Evolutionary conservation across 2,888 invertebrate genomes (phyloP).

Genomic region (Agrotis segetum): DNA sequence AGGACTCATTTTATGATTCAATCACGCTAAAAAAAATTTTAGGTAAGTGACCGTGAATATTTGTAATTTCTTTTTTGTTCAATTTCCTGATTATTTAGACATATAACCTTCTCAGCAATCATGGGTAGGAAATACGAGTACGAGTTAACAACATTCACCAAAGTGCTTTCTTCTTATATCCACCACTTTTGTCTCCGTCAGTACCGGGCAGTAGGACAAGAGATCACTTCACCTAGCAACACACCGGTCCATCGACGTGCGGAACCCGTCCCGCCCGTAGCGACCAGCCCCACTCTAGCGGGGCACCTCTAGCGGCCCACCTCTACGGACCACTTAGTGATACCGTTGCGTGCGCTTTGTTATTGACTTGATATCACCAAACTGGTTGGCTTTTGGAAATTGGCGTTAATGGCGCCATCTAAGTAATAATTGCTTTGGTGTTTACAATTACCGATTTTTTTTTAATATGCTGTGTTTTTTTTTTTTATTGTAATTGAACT

Average conservation of each 20-base stretch:
- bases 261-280: conserved; percentile 47
- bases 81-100: too few species aligned
- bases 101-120: too few species aligned
- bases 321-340: conserved; percentile 42
- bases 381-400: conserved; percentile 36
- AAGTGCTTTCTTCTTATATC: neutral
- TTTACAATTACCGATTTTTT: conserved; percentile 43
- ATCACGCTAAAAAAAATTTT: too few species aligned
- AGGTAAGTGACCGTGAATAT: too few species aligned
- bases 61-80: too few species aligned
- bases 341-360: conserved; percentile 55
- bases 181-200: conserved; percentile 14
- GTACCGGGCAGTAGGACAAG: conserved; percentile 68
- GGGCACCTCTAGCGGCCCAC: conserved; percentile 37
- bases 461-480: conserved; percentile 29
- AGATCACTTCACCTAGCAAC: conserved; percentile 68
- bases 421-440: conserved; percentile 24
- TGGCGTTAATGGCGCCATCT: conserved; percentile 32
- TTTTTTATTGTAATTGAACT: conserved; percentile 30
- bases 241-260: conserved; percentile 57
- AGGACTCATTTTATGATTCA: too few species aligned
- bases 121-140: too few species aligned
- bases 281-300: conserved; percentile 41
- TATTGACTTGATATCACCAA: conserved; percentile 32
- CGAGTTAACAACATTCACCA: neutral